Percentiles rank a stretch among this genome's conserved stretches.
phyloP scores from a whole-genome alignment of 2,888 invertebrate genomes.

The Dasypolia templi region DNA sequence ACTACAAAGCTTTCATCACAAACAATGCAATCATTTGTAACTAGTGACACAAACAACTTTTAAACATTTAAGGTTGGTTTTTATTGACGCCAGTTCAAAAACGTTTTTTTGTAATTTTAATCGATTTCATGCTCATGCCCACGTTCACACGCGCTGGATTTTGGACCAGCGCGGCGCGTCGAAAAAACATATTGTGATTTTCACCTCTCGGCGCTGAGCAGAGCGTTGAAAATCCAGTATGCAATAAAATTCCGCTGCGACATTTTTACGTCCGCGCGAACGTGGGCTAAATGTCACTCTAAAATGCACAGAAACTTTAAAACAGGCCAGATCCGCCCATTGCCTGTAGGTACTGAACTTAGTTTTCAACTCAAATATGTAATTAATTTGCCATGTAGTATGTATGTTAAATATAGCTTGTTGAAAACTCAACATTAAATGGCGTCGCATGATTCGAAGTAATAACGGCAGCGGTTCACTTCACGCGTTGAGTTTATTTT shows the following conservation, averaged over 20 bases:
- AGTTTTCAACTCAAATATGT: slow-evolving; percentile 36
- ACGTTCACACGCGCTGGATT: no score
- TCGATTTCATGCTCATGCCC: not conserved
- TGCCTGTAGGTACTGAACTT: not conserved
- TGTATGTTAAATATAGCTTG: slow-evolving; percentile 61
- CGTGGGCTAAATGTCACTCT: not conserved
- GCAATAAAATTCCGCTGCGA: no score
- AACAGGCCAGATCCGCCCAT: slow-evolving; percentile 10
- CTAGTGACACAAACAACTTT: no score
- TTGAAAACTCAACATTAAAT: slow-evolving; percentile 63
- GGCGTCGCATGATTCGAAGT: slow-evolving; percentile 70
- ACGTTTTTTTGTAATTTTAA: not conserved
- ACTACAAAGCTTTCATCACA: no score
- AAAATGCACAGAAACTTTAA: not conserved
- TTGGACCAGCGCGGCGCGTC: no score
- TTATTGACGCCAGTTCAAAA: no score
- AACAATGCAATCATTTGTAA: no score
- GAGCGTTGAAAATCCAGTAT: no score
- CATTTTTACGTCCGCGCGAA: no score
- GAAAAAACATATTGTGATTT: no score
- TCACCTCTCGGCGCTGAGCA: no score
- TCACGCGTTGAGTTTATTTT: slow-evolving; percentile 58
- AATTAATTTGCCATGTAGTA: slow-evolving; percentile 46
- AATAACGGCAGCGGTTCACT: slow-evolving; percentile 65
- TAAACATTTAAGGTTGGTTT: no score